Conservation (phyloP, 1,140 invertebrate genomes). For the Zaprionus gabonicus region DNA sequence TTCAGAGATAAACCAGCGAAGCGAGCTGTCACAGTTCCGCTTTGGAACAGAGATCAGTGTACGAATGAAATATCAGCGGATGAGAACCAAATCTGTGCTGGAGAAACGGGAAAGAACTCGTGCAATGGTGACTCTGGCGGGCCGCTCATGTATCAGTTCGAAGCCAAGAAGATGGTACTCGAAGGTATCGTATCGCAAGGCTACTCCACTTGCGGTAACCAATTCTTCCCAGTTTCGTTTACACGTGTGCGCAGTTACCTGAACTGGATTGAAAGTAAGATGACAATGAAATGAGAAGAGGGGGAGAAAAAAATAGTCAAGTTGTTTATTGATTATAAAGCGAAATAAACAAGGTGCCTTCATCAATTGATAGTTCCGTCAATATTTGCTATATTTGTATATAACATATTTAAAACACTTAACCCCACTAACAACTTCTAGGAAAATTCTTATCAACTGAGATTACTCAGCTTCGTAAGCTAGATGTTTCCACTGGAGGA, state of each 20-base stretch:
- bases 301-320: background rate
- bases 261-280: background rate
- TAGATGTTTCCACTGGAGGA: too few species aligned
- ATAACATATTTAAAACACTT: too few species aligned
- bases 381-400: too few species aligned
- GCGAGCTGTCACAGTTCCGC: background rate
- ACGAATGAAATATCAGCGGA: background rate
- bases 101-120: background rate
- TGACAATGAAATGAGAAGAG: background rate
- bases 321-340: background rate
- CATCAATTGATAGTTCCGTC: too few species aligned
- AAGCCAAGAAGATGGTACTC: background rate
- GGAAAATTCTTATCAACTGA: too few species aligned
- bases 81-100: slow-evolving; percentile 1
- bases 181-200: slow-evolving; percentile 1
- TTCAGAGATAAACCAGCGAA: background rate
- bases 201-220: background rate
- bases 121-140: slow-evolving; percentile 4
- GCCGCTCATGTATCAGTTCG: background rate
- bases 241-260: background rate
- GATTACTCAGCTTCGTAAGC: too few species aligned
- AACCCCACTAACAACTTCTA: too few species aligned
- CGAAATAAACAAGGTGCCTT: background rate
- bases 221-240: background rate
- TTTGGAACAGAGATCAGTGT: slow-evolving; percentile 3